phyloP scores from a whole-genome alignment of 2,888 invertebrate genomes.

The Drymonia ruficornis region DNA sequence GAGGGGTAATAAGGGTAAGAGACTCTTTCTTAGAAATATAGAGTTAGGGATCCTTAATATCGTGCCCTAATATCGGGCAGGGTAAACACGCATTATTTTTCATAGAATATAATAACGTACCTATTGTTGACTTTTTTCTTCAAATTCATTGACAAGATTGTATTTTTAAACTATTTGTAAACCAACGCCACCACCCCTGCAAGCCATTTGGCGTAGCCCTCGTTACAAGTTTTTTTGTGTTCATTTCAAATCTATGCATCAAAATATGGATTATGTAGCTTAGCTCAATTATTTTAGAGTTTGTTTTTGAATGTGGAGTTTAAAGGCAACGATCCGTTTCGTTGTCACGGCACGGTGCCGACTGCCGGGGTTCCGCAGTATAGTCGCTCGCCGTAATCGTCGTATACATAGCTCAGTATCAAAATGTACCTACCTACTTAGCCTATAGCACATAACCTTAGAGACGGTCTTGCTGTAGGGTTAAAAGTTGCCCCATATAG shows the following conservation, averaged over 20 bases:
- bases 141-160: neutral
- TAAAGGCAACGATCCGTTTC: conserved; percentile 51
- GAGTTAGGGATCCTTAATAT: too few species aligned
- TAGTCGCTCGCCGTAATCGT: conserved; percentile 22
- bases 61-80: too few species aligned
- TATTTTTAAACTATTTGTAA: conserved; percentile 2
- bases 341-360: conserved; percentile 47
- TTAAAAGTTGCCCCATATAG: neutral
- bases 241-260: conserved; percentile 14
- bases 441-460: too few species aligned
- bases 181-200: conserved; percentile 9
- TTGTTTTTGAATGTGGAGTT: conserved; percentile 31
- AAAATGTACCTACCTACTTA: neutral
- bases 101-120: too few species aligned
- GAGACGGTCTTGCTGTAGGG: neutral
- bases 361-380: conserved; percentile 37
- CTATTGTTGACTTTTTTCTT: too few species aligned
- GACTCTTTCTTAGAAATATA: too few species aligned
- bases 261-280: conserved; percentile 13
- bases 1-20: too few species aligned
- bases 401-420: conserved; percentile 5
- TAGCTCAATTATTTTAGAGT: conserved; percentile 28
- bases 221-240: conserved; percentile 19
- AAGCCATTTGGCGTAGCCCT: conserved; percentile 24
- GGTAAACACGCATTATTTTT: too few species aligned